Evolutionary conservation across 2,888 invertebrate genomes (phyloP).

Genomic region (Spilosoma lubricipeda): DNA sequence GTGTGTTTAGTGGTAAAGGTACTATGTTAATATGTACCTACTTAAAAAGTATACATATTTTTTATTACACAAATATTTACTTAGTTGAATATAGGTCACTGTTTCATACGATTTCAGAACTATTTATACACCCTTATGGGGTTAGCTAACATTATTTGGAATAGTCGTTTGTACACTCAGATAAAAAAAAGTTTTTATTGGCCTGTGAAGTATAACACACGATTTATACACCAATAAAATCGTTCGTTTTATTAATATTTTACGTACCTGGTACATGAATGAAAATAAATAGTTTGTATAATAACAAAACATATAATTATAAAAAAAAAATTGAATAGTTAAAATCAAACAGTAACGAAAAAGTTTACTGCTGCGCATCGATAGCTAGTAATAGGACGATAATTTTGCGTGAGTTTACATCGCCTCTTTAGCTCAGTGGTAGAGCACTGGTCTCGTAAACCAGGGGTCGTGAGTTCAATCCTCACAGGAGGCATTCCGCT

Average conservation of each 20-base stretch:
- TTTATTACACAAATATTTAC: background rate
- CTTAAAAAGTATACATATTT: background rate
- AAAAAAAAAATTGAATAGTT: background rate
- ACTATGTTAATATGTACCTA: too few species aligned
- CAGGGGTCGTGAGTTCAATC: conserved; percentile 94
- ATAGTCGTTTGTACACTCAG: too few species aligned
- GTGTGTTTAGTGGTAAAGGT: too few species aligned
- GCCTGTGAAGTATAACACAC: too few species aligned
- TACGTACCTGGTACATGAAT: background rate
- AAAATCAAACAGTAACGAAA: background rate
- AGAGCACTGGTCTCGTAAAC: conserved; percentile 95
- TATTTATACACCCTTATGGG: too few species aligned
- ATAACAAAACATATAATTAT: background rate
- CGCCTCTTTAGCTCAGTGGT: conserved; percentile 94
- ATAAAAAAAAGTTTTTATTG: too few species aligned
- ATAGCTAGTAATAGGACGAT: conserved; percentile 39
- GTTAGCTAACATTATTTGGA: too few species aligned
- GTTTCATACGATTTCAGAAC: too few species aligned
- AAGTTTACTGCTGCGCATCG: background rate
- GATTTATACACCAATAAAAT: too few species aligned
- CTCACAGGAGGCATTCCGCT: conserved; percentile 89
- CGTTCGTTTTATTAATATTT: too few species aligned
- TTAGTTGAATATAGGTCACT: background rate
- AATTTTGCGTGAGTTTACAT: conserved; percentile 67
- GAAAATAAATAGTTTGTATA: background rate